Base-by-base conservation (phyloP, 2,113 vertebrate genomes). In the Pelecanus crispus region DNA sequence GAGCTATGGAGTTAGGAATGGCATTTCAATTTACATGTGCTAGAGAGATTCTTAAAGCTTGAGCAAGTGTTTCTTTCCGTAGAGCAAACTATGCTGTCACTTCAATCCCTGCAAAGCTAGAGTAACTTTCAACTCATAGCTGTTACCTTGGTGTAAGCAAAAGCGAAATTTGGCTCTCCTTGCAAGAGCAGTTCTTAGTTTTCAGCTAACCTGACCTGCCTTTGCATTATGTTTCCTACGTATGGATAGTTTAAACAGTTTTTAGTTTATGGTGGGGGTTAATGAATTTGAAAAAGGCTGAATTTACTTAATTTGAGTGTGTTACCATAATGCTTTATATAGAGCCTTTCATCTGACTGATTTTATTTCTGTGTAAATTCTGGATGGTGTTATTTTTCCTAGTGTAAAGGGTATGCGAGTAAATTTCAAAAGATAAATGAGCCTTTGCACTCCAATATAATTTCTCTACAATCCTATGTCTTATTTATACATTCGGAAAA, bases 401-500 rank as follows among this genome's bases (percentile, higher is more conserved):
- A 67, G 61, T 92, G 68, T 85, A 95, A 90, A 81, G 67, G 14
- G 28, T 85, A 74, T 52, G 73, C 40, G 87, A 94, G 87, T 91
- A 91, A 93, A 95, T 93, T 92, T 68, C 65, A 83, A 47, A 95
- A 95, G 95, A 96, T 86, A 95, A 94, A 97, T 86, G 89, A 95
- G 62, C 36, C 36, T 94, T 95, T 94, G 66, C 85, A 81, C 61
- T 94, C 78, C 45, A 70, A 34, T 75, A 78, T 94, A 97, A 96
- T 95, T 97, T 93, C 71, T 91, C 66, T 91, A 87, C 80, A 96
- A 93, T 90, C 58, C 84, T 67, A 72, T 81, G 56, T 94, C 96
- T 96, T 96, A 96, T 94, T 96, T 96, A 97, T 94, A 83, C 63
- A 32, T 96, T 94, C 5, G 2, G 61, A 95, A 95, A 95, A 95